phyloP scores from a whole-genome alignment of 1,140 invertebrate species.

The Hetaerina americana region DNA sequence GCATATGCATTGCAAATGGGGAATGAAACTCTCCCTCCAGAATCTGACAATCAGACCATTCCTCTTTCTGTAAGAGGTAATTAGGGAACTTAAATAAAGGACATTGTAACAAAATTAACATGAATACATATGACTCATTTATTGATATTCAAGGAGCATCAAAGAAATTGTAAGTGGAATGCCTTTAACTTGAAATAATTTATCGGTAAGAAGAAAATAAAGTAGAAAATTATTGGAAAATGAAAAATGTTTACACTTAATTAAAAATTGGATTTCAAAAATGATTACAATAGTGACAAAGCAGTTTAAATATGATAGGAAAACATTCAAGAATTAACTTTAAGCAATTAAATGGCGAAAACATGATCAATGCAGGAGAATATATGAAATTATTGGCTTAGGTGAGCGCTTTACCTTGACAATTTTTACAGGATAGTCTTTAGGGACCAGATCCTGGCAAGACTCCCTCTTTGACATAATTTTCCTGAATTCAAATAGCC shows the following conservation, averaged over 20 bases:
- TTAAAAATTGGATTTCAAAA: too few species aligned
- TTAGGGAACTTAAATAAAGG: constrained; percentile 4
- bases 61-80: constrained; percentile 52
- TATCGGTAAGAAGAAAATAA: too few species aligned
- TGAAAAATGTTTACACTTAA: too few species aligned
- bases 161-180: too few species aligned
- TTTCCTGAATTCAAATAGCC: constrained; percentile 84
- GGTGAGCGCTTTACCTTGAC: constrained; percentile 64
- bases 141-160: constrained; percentile 5
- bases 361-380: too few species aligned
- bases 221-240: too few species aligned
- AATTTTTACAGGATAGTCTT: constrained; percentile 76
- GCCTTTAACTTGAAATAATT: too few species aligned
- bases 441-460: constrained; percentile 68
- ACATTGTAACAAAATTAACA: constrained; percentile 2
- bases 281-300: too few species aligned
- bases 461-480: constrained; percentile 66
- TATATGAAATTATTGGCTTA: too few species aligned
- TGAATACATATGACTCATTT: background rate
- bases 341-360: too few species aligned
- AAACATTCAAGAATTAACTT: too few species aligned
- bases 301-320: too few species aligned
- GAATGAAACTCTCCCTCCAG: constrained; percentile 82
- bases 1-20: constrained; percentile 68
- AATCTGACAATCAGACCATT: constrained; percentile 55